Evolutionary conservation across 2,888 invertebrate species (phyloP), one percentile per base, ranked within the genome.

Genomic region (Nomada ruficornis): DNA sequence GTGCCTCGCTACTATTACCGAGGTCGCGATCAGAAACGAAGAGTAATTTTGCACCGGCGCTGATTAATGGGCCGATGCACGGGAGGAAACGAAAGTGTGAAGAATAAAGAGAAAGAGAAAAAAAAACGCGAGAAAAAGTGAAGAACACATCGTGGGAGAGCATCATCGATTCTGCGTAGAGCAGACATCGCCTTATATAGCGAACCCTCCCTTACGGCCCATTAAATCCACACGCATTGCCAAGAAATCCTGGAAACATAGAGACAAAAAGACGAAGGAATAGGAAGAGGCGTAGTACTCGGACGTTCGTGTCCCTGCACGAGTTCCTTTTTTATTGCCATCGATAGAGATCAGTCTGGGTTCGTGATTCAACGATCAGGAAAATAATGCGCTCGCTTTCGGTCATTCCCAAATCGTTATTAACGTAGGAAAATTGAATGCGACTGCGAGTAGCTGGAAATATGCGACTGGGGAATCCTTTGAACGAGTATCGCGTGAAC

Each of bases 171-270:
- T 86, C 77, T 55, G 54, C 52, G 77, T 63, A 72, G 67, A 36
- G 36, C 69, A 55, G 70, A 71, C 68, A 29, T 77, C 72, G 77
- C 82, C 80, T 80, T 85, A 76, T 83, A 85, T 23, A 83, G 78
- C 47, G 52, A 64, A 71, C 73, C 80, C 77, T 87, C 69, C 80
- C 80, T 87, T 78, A 85, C 87, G 82, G 77, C 54, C 87, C 84
- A 87, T 87, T 87, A 83, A 80, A 80, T 84, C 77, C 44, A 55
- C 84, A 63, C 75, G 78, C 70, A 77, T 60, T 86, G 87, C 84
- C 86, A 81, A 83, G 86, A 81, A 78, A 81, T 86, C 79, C 80
- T 52, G 44, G 72, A 70, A 73, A 80, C 69, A 75, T 60, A 23
- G 74, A 70, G 72, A 29, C 23, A 65, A 77, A 74, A 70, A 74